A percentile compares a stretch with the other conserved stretches of the same genome.
phyloP scores from a whole-genome alignment of 2,888 invertebrate species.

The Halictus quadricinctus region DNA sequence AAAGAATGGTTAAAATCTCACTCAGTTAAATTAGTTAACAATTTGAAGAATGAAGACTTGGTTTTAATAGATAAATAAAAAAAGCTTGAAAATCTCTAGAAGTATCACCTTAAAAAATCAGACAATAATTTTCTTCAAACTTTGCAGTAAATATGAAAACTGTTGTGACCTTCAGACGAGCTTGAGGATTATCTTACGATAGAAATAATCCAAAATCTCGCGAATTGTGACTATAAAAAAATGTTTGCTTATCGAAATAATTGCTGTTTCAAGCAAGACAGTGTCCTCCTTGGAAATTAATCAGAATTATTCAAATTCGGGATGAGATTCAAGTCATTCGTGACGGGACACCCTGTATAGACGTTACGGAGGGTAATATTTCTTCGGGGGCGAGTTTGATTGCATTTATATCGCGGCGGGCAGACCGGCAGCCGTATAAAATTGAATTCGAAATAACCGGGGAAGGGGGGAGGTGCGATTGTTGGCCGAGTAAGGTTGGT shows the following conservation, averaged over 20 bases:
- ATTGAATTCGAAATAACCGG: constrained; percentile 41
- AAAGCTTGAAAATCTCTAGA: no score
- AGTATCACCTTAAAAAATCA: no score
- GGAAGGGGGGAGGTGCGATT: background rate
- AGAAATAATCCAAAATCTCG: background rate
- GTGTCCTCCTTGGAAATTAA: background rate
- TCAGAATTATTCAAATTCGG: background rate
- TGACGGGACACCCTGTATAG: background rate
- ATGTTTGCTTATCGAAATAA: background rate
- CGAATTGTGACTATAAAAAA: background rate
- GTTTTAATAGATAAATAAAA: no score
- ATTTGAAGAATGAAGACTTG: no score
- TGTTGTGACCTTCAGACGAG: no score
- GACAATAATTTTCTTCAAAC: background rate
- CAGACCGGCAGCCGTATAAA: background rate
- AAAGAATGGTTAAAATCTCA: no score
- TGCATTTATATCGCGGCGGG: constrained; percentile 40
- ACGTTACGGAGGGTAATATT: constrained; percentile 22
- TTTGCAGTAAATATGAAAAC: background rate
- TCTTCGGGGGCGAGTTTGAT: constrained; percentile 44
- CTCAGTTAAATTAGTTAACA: no score
- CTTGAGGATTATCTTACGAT: no score
- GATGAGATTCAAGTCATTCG: background rate
- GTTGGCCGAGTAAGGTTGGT: background rate
- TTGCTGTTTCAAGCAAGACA: background rate